Evolutionary conservation across 2,888 invertebrate species (phyloP).

Genomic region (Dryococelus australis): DNA sequence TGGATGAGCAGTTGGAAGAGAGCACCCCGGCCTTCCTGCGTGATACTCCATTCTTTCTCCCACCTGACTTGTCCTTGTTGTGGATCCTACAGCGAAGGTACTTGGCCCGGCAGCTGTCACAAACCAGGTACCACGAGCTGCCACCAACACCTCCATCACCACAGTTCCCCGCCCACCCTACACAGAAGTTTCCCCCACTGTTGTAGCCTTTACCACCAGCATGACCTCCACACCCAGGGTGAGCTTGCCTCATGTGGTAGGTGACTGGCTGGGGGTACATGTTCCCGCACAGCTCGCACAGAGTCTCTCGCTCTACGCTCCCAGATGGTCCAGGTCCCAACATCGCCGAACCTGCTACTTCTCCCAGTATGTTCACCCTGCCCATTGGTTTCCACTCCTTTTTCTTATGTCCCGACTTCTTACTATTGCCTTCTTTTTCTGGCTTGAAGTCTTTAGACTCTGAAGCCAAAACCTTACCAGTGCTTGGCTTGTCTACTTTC

Average conservation of each 20-base stretch:
- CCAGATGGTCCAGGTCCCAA: conserved; percentile 44
- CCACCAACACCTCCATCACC: conserved; percentile 81
- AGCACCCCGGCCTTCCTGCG: conserved; percentile 49
- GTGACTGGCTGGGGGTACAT: conserved; percentile 81
- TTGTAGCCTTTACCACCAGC: conserved; percentile 90
- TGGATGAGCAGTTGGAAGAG: conserved; percentile 53
- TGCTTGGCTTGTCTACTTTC: conserved; percentile 51
- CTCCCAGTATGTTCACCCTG: conserved; percentile 41
- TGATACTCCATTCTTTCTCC: conserved; percentile 42
- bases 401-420: conserved; percentile 63
- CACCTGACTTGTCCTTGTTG: conserved; percentile 56
- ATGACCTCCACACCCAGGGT: conserved; percentile 90
- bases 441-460: conserved; percentile 51
- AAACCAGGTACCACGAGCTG: conserved; percentile 91
- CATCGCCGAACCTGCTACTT: conserved; percentile 52
- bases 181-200: conserved; percentile 85
- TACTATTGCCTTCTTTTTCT: conserved; percentile 60
- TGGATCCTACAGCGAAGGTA: conserved; percentile 59
- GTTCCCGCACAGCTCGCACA: conserved; percentile 89
- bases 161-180: conserved; percentile 89
- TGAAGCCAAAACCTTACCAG: conserved; percentile 50
- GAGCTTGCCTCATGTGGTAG: conserved; percentile 88
- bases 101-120: conserved; percentile 88
- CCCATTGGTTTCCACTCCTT: conserved; percentile 60
- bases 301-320: conserved; percentile 56